Base-by-base conservation (phyloP, 2,888 invertebrate species). In the Geophilus truncorum region DNA sequence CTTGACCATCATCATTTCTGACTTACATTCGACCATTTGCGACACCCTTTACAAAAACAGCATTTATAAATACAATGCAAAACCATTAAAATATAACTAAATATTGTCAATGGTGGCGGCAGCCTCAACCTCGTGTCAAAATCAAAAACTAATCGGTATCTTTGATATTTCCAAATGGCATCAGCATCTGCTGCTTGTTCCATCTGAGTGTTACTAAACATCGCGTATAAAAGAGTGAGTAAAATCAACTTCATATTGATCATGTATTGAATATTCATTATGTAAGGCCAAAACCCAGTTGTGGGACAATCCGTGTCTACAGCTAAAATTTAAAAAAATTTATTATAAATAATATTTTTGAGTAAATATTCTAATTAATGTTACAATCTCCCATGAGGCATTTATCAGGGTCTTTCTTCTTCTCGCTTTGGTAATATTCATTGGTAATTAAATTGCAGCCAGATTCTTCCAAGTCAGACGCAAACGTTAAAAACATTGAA, bases 401-500 rank as follows among this genome's bases (percentile, higher is more conserved):
- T 28, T 10, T 18, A 15, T 76, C 28, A 30, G 57, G 57, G 10
- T 62, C 21, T 62, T 62, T 62, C 21, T 21, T 23, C 10, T 62
- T 62, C 18, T 21, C n/a, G 0, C 6, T 7, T 0, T 62, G 21
- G 6, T 62, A 62, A 10, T 62, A 62, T 62, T 62, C 10, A 18
- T 0, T 62, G 3, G 57, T 62, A n/a, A 62, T 18, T 21, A 21
- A 2, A 23, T 62, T 21, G 21, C 57, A 62, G 21, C 57, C 21
- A 62, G 57, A 21, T n/a, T 62, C 57, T 62, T 85, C 85, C 7
- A 87, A 82, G 81, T 87, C 86, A 25, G 83, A 82, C 36, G 86
- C 84, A 83, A 84, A 83, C 83, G 88, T 88, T 5, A 87, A 85
- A 83, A 88, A 88, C 80, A 88, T 85, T 80, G 86, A 86, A 82